phyloP scores from a whole-genome alignment of 2,797 vertebrate species.

The Poeciliopsis infans region DNA sequence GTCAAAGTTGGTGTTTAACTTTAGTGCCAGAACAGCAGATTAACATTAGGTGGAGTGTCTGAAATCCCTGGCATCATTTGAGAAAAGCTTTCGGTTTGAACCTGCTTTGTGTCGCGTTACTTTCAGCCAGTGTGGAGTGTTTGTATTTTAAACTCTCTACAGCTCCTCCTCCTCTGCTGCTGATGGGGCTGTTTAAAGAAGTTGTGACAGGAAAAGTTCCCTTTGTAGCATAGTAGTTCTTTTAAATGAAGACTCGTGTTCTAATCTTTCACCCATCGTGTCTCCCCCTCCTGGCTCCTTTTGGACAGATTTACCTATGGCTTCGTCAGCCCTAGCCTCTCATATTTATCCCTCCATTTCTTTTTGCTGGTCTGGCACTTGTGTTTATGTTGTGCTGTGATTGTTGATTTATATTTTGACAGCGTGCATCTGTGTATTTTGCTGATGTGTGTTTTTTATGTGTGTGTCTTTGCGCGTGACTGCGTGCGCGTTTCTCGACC shows the following conservation, averaged over 20 bases:
- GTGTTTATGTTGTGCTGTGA: slow-evolving; percentile 80
- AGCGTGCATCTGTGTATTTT: slow-evolving; percentile 81
- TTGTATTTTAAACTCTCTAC: neutral
- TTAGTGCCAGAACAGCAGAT: neutral
- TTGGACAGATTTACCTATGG: slow-evolving; percentile 60
- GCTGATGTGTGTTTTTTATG: slow-evolving; percentile 72
- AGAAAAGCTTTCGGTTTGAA: neutral
- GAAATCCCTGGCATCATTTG: neutral
- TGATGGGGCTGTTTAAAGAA: slow-evolving; percentile 30
- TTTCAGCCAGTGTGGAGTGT: neutral
- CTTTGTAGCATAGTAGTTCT: slow-evolving; percentile 25
- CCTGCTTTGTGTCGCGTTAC: neutral
- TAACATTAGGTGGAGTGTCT: neutral
- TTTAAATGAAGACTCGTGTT: slow-evolving; percentile 57
- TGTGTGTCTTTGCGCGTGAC: slow-evolving; percentile 4
- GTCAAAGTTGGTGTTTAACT: neutral
- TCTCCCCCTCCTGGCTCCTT: slow-evolving; percentile 4
- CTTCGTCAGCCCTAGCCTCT: slow-evolving; percentile 40
- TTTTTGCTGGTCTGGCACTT: slow-evolving; percentile 81
- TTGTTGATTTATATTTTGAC: slow-evolving; percentile 85
- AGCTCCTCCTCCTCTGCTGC: neutral
- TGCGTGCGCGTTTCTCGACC: slow-evolving; percentile 31
- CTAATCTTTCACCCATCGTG: slow-evolving; percentile 39
- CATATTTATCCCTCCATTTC: slow-evolving; percentile 60
- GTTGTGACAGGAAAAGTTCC: slow-evolving; percentile 25